Percentiles rank a stretch among this genome's conserved stretches.
Evolutionary conservation across 2,113 vertebrate genomes (phyloP).

Genomic region (Steatornis caripensis): DNA sequence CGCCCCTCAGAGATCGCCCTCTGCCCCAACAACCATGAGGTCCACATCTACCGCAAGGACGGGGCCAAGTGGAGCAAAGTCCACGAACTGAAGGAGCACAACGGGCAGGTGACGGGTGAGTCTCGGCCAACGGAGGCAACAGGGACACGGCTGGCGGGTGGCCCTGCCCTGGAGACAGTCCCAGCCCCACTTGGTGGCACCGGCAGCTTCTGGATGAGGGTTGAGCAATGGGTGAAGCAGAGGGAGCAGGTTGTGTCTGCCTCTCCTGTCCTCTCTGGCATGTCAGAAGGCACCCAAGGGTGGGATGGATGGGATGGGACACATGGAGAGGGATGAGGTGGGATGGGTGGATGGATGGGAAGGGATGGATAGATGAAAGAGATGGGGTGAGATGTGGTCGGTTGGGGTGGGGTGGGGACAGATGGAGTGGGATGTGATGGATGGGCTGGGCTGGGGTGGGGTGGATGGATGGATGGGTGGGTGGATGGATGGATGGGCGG

Average conservation of each 20-base stretch:
- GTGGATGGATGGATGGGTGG: background rate
- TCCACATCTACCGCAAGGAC: constrained; percentile 94
- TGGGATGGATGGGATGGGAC: background rate
- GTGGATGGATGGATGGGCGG: background rate
- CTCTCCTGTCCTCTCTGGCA: background rate
- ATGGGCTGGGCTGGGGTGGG: too few species aligned
- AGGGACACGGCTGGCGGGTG: rapidly evolving
- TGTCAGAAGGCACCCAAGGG: background rate
- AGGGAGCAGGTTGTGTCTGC: background rate
- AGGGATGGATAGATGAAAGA: too few species aligned
- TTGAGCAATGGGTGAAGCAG: background rate
- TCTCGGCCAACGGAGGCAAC: rapidly evolving
- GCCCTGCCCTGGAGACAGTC: rapidly evolving
- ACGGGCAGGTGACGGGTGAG: constrained; percentile 95
- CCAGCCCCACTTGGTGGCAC: background rate
- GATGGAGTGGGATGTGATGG: too few species aligned
- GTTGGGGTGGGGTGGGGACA: too few species aligned
- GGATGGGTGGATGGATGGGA: too few species aligned
- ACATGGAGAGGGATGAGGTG: background rate
- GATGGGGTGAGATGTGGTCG: background rate
- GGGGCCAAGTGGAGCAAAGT: constrained; percentile 89
- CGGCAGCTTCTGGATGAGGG: too few species aligned
- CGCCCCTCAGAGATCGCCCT: constrained; percentile 86
- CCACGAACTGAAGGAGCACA: constrained; percentile 96
- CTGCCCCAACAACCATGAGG: constrained; percentile 97